Evolutionary conservation across 2,888 invertebrate species (phyloP), one percentile per base, ranked within the genome.

Genomic region (Ametastegia equiseti): DNA sequence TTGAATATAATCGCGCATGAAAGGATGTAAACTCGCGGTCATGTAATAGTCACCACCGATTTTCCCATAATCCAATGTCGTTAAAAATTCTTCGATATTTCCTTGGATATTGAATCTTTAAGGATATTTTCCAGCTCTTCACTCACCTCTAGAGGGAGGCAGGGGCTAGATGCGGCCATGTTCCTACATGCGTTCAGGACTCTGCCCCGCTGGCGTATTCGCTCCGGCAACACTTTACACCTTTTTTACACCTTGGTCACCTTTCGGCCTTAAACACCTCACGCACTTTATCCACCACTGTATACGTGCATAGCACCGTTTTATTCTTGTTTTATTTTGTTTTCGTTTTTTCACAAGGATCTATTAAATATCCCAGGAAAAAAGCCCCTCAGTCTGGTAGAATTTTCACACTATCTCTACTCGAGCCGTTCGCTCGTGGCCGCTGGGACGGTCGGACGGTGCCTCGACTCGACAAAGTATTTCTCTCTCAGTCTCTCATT

Each of bases 61-160:
- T 67, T 7, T 11, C 36, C 11, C 19, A 67, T 67, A 39, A 67
- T 67, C 19, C 65, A n/a, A 7, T 7, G 39, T 19, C 36, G 36
- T 67, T 7, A 30, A 11, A 60, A 60, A n/a, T n/a, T 30, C 30
- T 19, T 39, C 36, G 65, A 39, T 9, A 67, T 67, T 7, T 36
- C 65, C n/a, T 67, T 19, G 33, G 75, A 75, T 75, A 75, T 75
- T 75, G 23, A 75, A 71, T 75, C 50, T 75, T 75, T 54, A n/a
- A 39, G 30, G 36, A 57, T 75, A 75, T 75, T 75, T 75, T 54
- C 50, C n/a, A n/a, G n/a, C n/a, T 54, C 45, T 83, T 83, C 85
- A 89, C 91, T 91, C 89, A 91, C 91, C 91, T 91, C 91, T 91
- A 91, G 90, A 90, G 91, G 91, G 91, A 91, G 91, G 91, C 91